Evolutionary conservation across 2,888 invertebrate genomes (phyloP).

Genomic region (Ormyrus rosae): DNA sequence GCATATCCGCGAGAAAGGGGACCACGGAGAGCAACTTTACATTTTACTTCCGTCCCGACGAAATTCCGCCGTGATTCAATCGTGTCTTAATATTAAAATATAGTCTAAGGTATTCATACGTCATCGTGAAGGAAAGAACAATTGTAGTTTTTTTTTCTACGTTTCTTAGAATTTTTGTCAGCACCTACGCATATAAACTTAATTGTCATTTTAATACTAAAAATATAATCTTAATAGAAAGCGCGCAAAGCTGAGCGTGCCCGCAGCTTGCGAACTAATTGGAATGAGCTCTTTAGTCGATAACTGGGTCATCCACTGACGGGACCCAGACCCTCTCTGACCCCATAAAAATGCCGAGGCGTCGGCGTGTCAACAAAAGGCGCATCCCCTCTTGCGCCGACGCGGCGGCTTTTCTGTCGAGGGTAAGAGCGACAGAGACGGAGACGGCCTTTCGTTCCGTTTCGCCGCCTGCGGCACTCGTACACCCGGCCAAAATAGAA

Average conservation of each 20-base stretch:
- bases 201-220: no score
- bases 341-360: slow-evolving; percentile 3
- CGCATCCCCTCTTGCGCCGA: neutral
- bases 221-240: no score
- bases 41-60: neutral
- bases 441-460: slow-evolving; percentile 40
- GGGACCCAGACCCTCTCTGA: neutral
- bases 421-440: neutral
- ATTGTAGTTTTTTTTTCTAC: no score
- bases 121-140: no score
- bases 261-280: no score
- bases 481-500: slow-evolving; percentile 50
- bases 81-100: no score
- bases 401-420: neutral
- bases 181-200: no score
- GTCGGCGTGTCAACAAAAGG: slow-evolving; percentile 34
- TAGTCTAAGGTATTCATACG: no score
- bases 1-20: neutral
- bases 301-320: neutral
- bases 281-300: no score
- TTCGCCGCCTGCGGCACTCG: slow-evolving; percentile 33
- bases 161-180: no score
- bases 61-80: neutral
- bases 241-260: no score
- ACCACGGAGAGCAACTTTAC: neutral